phyloP scores from a whole-genome alignment of 2,113 vertebrate genomes.

The Dromas ardeola region DNA sequence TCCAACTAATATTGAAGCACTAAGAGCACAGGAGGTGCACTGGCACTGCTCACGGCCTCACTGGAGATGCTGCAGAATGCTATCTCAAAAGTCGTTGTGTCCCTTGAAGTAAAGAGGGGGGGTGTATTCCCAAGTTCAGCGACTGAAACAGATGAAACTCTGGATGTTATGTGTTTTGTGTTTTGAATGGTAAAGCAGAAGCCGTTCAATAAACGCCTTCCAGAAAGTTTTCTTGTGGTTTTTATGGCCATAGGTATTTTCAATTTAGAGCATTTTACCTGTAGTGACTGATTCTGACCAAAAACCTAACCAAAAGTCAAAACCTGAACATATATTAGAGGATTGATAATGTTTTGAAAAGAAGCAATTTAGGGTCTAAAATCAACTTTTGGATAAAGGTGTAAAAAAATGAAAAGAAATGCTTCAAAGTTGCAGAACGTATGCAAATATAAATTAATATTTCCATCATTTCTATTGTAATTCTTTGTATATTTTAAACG shows the following conservation, averaged over 20 bases:
- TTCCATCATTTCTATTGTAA: neutral
- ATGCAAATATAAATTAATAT: fast-evolving
- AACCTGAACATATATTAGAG: neutral
- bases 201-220: neutral
- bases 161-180: neutral
- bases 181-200: neutral
- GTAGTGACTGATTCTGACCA: neutral
- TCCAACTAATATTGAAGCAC: neutral
- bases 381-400: neutral
- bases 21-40: neutral
- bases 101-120: neutral
- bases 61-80: neutral
- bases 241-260: neutral
- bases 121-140: neutral
- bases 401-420: neutral
- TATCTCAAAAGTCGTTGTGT: neutral
- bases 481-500: neutral
- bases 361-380: neutral
- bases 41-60: neutral
- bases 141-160: neutral
- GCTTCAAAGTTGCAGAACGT: neutral
- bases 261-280: neutral
- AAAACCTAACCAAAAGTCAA: neutral
- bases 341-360: neutral
- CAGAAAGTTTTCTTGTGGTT: neutral